These are phyloP conservation scores for Rhagoletis pomonella DNA, from an alignment of 1,140 invertebrate species.

Conservation along the genomic window DNA sequence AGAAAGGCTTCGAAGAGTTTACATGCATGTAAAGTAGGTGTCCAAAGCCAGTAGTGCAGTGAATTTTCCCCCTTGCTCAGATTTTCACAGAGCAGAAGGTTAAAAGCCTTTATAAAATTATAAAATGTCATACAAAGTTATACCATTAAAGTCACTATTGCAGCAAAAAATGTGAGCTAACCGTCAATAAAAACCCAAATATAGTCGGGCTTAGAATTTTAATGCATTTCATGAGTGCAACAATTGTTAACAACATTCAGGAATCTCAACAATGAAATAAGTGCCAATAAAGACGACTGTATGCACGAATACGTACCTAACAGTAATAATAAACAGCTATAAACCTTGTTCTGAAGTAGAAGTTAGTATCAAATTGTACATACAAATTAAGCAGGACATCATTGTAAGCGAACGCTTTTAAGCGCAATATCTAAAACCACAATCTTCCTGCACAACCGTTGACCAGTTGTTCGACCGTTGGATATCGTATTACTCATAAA, in stretches of 20 bases:
- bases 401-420: not conserved
- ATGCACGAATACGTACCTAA: not conserved
- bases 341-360: not conserved
- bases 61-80: too few species aligned
- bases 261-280: slow-evolving; percentile 6
- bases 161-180: not conserved
- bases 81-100: too few species aligned
- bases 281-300: not conserved
- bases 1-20: too few species aligned
- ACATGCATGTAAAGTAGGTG: too few species aligned
- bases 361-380: not conserved
- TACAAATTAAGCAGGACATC: slow-evolving; percentile 6
- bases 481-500: not conserved
- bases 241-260: not conserved
- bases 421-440: not conserved
- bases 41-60: too few species aligned
- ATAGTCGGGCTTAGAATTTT: not conserved
- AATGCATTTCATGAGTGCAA: not conserved
- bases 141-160: not conserved
- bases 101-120: too few species aligned
- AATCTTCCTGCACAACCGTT: too few species aligned
- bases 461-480: not conserved
- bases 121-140: too few species aligned
- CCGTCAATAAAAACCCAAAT: not conserved
- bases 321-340: not conserved